Evolutionary conservation across 2,888 invertebrate genomes (phyloP).

Genomic region (Lasioglossum calceatum): DNA sequence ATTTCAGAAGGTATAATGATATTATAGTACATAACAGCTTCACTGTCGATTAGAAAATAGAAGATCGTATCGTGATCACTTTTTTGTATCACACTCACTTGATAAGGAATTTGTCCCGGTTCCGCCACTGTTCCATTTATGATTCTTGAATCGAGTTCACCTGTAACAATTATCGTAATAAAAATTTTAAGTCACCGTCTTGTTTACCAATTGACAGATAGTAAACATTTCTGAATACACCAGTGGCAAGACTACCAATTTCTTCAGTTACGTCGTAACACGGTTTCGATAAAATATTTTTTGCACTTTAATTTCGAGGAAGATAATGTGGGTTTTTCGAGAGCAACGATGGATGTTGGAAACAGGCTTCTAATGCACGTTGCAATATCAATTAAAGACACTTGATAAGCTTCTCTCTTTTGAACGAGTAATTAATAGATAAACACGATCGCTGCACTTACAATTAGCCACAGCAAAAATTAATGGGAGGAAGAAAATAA

Average conservation of each 20-base stretch:
- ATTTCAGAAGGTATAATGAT: background rate
- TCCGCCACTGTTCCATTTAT: slow-evolving; percentile 69
- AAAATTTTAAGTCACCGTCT: background rate
- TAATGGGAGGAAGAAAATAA: slow-evolving; percentile 11
- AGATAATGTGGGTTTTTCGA: background rate
- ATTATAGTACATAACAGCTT: background rate
- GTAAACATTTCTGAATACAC: background rate
- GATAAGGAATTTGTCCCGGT: slow-evolving; percentile 76
- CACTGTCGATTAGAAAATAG: background rate
- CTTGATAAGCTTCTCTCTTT: background rate
- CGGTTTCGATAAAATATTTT: background rate
- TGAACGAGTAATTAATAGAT: background rate
- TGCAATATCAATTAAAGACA: background rate
- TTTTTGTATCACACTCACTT: slow-evolving; percentile 62
- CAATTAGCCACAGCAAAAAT: slow-evolving; percentile 22
- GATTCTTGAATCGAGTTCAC: slow-evolving; percentile 33
- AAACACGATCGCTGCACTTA: slow-evolving; percentile 12
- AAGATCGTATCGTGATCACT: background rate
- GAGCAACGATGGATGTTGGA: too few relatives aligned
- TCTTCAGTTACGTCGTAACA: background rate
- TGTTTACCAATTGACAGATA: background rate
- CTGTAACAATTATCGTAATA: background rate
- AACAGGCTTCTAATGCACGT: background rate
- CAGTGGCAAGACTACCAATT: background rate
- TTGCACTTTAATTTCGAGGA: background rate